Evolutionary conservation across 2,888 invertebrate genomes (phyloP).

Genomic region (Eupithecia exiguata): DNA sequence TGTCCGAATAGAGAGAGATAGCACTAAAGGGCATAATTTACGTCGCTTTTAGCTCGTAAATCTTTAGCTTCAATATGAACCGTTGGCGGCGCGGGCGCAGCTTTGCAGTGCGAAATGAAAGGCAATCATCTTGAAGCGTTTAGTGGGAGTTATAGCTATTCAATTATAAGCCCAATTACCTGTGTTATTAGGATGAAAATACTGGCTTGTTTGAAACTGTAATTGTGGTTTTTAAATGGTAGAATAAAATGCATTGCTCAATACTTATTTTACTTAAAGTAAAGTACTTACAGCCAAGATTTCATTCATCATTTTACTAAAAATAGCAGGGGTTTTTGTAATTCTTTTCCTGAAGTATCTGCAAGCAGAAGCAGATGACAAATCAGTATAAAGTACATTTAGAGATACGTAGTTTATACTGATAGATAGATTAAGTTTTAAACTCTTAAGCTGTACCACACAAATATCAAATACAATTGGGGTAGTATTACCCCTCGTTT

Average conservation of each 20-base stretch:
- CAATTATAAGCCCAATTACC: constrained; percentile 12
- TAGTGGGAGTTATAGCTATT: constrained; percentile 21
- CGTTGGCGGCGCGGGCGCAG: constrained; percentile 58
- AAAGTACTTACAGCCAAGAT: no score
- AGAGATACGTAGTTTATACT: no score
- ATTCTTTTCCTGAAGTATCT: background rate
- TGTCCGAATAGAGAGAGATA: constrained; percentile 51
- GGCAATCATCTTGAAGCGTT: constrained; percentile 42
- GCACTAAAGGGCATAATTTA: constrained; percentile 59
- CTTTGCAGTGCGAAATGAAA: constrained; percentile 50
- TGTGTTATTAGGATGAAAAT: background rate
- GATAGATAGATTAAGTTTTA: no score
- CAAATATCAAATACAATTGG: no score
- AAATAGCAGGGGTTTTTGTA: background rate
- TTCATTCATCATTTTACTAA: background rate
- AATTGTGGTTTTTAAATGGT: background rate
- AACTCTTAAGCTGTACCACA: no score
- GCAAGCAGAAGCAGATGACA: background rate
- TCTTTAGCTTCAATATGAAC: constrained; percentile 65
- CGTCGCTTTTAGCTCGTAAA: constrained; percentile 71
- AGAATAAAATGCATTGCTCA: background rate
- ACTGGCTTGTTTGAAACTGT: background rate
- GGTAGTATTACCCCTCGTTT: no score
- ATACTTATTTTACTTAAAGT: no score
- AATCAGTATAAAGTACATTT: background rate